Conservation (phyloP, 2,113 vertebrate genomes). For the Bothrops jararaca region DNA sequence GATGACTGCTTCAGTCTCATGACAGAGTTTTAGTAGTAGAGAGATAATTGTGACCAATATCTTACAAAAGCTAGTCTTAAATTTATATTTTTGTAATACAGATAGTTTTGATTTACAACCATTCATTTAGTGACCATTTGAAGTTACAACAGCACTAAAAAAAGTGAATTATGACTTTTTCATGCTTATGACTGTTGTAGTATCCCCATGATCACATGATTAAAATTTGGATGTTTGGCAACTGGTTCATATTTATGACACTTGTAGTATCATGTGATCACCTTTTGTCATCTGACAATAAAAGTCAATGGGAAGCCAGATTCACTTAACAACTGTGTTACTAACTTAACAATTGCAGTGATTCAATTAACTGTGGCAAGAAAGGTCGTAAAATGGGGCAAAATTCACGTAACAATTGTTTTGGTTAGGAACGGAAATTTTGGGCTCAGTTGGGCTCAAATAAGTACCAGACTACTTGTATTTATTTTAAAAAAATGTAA, state of each 20-base stretch:
- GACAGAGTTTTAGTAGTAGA: not conserved
- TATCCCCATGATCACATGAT: not conserved
- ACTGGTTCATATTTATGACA: not conserved
- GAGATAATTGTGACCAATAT: not conserved
- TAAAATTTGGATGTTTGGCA: not conserved
- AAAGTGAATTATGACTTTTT: not conserved
- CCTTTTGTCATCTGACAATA: not conserved
- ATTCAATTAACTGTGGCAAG: not conserved
- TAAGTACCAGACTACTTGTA: not conserved
- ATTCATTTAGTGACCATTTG: not conserved
- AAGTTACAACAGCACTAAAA: not conserved
- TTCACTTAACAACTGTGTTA: not conserved
- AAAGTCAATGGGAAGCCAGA: not conserved
- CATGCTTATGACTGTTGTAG: not conserved
- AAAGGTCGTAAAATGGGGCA: not conserved
- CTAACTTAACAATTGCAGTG: not conserved
- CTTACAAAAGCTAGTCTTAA: not conserved
- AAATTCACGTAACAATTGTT: not conserved
- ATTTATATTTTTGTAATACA: not conserved
- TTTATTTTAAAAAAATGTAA: not conserved
- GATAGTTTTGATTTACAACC: not conserved
- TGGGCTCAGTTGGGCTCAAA: not conserved
- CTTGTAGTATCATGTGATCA: not conserved
- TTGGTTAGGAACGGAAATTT: not conserved
- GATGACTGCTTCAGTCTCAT: not conserved